Base-by-base conservation (phyloP, 2,888 invertebrate species). In the Platycheirus rosarum region DNA sequence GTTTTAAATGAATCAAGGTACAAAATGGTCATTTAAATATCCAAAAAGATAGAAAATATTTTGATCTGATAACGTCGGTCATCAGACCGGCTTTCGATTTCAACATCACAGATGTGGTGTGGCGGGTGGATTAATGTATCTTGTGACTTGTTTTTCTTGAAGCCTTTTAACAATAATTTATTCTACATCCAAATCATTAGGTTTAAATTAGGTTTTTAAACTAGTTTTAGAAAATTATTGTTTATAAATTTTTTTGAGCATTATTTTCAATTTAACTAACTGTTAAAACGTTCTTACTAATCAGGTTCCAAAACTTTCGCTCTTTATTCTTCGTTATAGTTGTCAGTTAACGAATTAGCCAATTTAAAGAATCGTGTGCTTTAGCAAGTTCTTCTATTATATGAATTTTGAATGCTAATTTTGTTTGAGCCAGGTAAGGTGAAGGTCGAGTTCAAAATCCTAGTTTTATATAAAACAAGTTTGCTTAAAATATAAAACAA, bases 361-460 rank as follows among this genome's bases (percentile, higher is more conserved):
- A 4, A 3, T 8, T 23, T 48, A 35, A 35, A 6, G 3, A 13
- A 14, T 8, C 14, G 14, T 29, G 13, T 11, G 23, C 1, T 32
- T 14, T 5, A 18, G 8, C 35, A n/a, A 20, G 55, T 37, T 35
- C 20, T 20, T 2, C 1, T 26, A n/a, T n/a, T n/a, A n/a, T 49
- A 29, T 9, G 2, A 37, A 55, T 51, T 29, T 51, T 7, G 14
- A 53, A 55, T 23, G 40, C n/a, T 13, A 40, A 37, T 37, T 49
- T 44, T 16, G 2, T 44, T 13, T 40, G 13, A 23, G 23, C n/a
- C 8, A n/a, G 35, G 13, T 60, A 16, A 60, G 26, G 42, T 60
- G 26, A 57, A 57, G 57, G 57, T 57, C 11, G 57, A 42, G 57
- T 57, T 57, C 40, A 57, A 57, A 42, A 42, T 57, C 57, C 57